Evolutionary conservation across 2,888 invertebrate genomes (phyloP), one percentile per base, ranked within the genome.

Genomic region (Camptogramma bilineatum): DNA sequence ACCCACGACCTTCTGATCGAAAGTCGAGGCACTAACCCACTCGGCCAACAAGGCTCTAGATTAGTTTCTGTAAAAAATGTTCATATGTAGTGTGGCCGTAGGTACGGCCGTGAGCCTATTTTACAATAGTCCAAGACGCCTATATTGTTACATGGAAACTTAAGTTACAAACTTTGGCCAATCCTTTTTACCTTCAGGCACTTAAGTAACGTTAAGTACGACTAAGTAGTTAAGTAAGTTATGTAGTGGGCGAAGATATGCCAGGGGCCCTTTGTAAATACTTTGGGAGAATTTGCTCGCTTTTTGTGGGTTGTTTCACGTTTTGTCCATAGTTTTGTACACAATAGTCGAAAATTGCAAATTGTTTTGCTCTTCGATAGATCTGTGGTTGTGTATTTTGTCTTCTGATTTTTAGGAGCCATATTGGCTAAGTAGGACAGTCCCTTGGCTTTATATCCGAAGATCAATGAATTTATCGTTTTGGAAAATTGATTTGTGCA

Each of bases 181-280:
- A 68, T 63, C 68, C 69, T 72, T 72, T 70, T 70, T 72, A 68
- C 66, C 66, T 64, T 48, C 57, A 60, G 55, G 52, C 60, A 67
- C 64, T 66, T 70, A 70, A 68, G 68, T 65, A 67, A 67, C 59
- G 54, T 57, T 73, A 73, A 70, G 70, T 62, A 71, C 62, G 39
- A 24, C 52, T 69, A 73, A 72, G 72, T 72, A 64, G 62, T 69
- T 70, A 70, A 66, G 63, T 70, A 68, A 68, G 55, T 70, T 70
- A 69, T 61, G 62, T 68, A 66, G 60, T 64, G 58, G 62, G 18
- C 46, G 39, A 57, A 57, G 65, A 62, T 53, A 66, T 61, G 50
- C 48, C 50, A 17, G 21, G 4, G 42, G 53, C 44, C 52, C 50
- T 61, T 56, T 46, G 53, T 44, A 53, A 64, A 56, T 64, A 52